These are phyloP conservation scores for Zeuzera pyrina DNA, from an alignment of 2,888 invertebrate genomes.

Conservation along the genomic window DNA sequence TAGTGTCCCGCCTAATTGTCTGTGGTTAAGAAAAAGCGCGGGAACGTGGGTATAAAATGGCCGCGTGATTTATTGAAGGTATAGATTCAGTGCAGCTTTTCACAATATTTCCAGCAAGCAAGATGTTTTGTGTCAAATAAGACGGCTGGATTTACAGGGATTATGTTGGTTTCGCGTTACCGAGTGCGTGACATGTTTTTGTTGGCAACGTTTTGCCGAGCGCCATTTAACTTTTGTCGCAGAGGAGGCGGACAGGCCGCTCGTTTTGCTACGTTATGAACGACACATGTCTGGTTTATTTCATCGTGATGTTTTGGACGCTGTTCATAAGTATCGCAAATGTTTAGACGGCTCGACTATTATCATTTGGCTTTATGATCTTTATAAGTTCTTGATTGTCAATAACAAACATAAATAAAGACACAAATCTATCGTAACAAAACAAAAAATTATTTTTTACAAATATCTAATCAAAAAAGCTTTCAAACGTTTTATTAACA, in stretches of 20 bases:
- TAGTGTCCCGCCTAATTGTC: constrained; percentile 55
- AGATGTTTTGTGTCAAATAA: constrained; percentile 65
- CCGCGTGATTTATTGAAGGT: constrained; percentile 50
- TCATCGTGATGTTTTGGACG: constrained; percentile 11
- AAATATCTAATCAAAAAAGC: no score
- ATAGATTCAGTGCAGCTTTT: constrained; percentile 42
- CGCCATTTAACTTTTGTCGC: constrained; percentile 22
- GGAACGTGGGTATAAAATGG: constrained; percentile 51
- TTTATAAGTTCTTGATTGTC: constrained; percentile 35
- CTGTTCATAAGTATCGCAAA: constrained; percentile 22
- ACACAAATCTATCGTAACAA: no score
- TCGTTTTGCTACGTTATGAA: not conserved
- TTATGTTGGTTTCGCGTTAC: constrained; percentile 40
- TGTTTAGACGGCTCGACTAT: constrained; percentile 29
- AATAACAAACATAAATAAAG: no score
- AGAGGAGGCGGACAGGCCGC: constrained; percentile 7
- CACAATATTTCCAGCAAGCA: constrained; percentile 57
- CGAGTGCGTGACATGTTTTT: constrained; percentile 40
- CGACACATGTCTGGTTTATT: constrained; percentile 11
- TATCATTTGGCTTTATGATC: constrained; percentile 20
- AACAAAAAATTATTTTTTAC: no score
- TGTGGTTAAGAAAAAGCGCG: constrained; percentile 53
- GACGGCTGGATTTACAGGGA: constrained; percentile 43
- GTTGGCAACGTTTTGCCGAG: constrained; percentile 39
- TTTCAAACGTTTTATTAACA: no score